A percentile compares a stretch with the other conserved stretches of the same genome.
These are phyloP conservation scores for Zoanthus sociatus DNA, from an alignment of 92 coral and sea anemone genomes.

Conservation along the genomic window DNA sequence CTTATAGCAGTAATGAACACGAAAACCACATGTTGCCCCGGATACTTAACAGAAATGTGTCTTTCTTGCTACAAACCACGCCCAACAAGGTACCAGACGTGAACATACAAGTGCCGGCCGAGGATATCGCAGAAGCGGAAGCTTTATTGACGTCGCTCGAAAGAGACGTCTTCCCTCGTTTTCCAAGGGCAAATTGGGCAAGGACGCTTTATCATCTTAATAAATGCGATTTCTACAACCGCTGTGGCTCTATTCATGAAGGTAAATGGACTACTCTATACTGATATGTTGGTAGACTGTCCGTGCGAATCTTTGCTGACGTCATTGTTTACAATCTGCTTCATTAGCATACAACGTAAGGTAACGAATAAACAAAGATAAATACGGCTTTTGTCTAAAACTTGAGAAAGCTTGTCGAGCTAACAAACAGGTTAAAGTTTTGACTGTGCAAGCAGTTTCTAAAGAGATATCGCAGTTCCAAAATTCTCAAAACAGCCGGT, in stretches of 20 bases:
- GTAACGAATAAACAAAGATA: too few species aligned
- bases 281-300: too few species aligned
- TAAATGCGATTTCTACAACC: slow-evolving; percentile 21
- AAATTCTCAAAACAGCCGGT: too few species aligned
- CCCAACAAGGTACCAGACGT: slow-evolving; percentile 49
- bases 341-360: too few species aligned
- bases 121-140: slow-evolving; percentile 5
- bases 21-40: slow-evolving; percentile 43
- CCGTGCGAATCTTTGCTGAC: too few species aligned
- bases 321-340: too few species aligned
- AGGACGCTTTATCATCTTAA: slow-evolving; percentile 17
- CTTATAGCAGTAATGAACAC: background rate
- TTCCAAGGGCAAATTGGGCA: slow-evolving; percentile 26
- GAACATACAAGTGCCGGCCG: slow-evolving; percentile 21
- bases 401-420: too few species aligned
- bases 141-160: slow-evolving; percentile 10
- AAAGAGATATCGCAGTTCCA: too few species aligned
- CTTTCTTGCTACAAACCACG: slow-evolving; percentile 52
- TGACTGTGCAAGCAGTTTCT: too few species aligned
- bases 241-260: slow-evolving; percentile 10
- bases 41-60: slow-evolving; percentile 44
- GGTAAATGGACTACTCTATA: background rate
- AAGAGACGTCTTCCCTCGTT: slow-evolving; percentile 14
- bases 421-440: too few species aligned
- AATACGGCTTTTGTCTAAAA: too few species aligned